phyloP scores from a whole-genome alignment of 2,797 vertebrate species.

The Pangasius larnaudii region DNA sequence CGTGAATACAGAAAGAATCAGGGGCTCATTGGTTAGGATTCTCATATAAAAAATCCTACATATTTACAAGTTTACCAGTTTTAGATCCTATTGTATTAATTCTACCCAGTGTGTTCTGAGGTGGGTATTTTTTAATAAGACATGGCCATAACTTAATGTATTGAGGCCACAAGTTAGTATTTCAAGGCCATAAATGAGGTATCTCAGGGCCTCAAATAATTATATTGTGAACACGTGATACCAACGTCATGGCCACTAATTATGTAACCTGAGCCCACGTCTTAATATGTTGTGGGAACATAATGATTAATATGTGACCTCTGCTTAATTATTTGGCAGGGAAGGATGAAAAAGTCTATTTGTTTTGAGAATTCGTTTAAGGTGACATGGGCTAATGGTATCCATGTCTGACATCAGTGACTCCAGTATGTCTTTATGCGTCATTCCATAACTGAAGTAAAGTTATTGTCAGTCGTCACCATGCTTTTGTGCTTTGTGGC shows the following conservation, averaged over 20 bases:
- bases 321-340: neutral
- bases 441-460: neutral
- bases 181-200: neutral
- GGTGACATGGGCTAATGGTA: neutral
- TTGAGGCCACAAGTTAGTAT: neutral
- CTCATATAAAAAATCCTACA: neutral
- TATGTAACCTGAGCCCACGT: neutral
- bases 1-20: neutral
- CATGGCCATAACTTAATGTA: neutral
- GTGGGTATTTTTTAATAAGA: neutral
- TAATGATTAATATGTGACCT: neutral
- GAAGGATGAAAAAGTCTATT: constrained; percentile 1
- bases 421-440: neutral
- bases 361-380: neutral
- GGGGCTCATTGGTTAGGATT: neutral
- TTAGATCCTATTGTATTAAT: neutral
- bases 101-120: neutral
- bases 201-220: neutral
- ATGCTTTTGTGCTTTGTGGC: neutral
- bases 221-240: neutral
- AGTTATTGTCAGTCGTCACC: neutral
- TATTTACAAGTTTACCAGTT: neutral
- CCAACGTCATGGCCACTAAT: neutral
- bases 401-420: neutral
- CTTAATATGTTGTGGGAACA: neutral